Percentiles rank a stretch among this genome's conserved stretches.
Conservation (phyloP, 2,888 invertebrate genomes). For the Lutraria lutraria region DNA sequence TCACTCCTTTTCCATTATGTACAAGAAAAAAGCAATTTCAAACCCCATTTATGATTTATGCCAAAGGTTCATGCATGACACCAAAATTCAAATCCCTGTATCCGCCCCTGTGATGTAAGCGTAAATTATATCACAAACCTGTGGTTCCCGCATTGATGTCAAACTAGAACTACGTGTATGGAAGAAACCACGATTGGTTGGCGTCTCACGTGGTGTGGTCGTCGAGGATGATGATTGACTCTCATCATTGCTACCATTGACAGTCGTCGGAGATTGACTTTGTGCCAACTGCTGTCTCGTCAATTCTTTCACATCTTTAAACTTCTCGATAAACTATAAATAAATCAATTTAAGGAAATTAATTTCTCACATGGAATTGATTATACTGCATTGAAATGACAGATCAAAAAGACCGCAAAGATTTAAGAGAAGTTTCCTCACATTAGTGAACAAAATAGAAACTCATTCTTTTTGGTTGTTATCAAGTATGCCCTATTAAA, state of each 20-base stretch:
- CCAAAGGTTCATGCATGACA: too few species aligned
- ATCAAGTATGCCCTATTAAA: too few species aligned
- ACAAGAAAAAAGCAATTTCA: too few species aligned
- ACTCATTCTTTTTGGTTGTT: too few species aligned
- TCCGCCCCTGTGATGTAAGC: not conserved
- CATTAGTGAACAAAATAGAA: too few species aligned
- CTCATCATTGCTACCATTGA: constrained; percentile 76
- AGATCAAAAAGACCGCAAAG: not conserved
- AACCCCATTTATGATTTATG: too few species aligned
- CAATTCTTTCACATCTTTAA: constrained; percentile 98
- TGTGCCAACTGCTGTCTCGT: constrained; percentile 89
- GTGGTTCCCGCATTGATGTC: constrained; percentile 79
- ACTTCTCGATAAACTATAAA: constrained; percentile 97
- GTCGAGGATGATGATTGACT: constrained; percentile 69
- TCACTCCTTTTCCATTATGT: too few species aligned
- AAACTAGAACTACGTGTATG: constrained; percentile 83
- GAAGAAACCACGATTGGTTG: constrained; percentile 71
- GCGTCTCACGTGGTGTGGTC: constrained; percentile 54
- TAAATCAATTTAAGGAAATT: not conserved
- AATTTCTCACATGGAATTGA: not conserved
- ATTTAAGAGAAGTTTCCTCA: too few species aligned
- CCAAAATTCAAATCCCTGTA: not conserved
- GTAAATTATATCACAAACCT: constrained; percentile 24
- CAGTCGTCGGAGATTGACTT: constrained; percentile 69
- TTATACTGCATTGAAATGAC: not conserved